Evolutionary conservation across 1,140 invertebrate genomes (phyloP).

Genomic region (Phymorhynchus buccinoides): DNA sequence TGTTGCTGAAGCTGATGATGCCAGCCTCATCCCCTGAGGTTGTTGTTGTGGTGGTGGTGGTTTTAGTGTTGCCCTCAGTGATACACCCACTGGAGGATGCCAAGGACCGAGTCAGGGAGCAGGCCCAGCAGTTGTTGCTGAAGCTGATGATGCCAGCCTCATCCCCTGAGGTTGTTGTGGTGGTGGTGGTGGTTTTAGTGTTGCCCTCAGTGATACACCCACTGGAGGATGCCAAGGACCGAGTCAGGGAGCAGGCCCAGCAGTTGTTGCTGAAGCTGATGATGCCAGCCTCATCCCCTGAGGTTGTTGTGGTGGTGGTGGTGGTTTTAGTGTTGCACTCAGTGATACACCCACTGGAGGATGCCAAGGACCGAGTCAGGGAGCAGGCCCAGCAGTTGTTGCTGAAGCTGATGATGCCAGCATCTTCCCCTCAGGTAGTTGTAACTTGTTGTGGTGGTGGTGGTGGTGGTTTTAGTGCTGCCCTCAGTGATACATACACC

Average conservation of each 20-base stretch:
- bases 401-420: no score
- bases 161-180: conserved; percentile 79
- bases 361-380: no score
- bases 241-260: conserved; percentile 87
- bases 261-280: conserved; percentile 85
- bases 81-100: conserved; percentile 84
- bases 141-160: conserved; percentile 87
- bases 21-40: conserved; percentile 85
- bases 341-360: no score
- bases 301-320: no score
- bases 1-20: conserved; percentile 86
- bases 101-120: conserved; percentile 82
- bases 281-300: conserved; percentile 86
- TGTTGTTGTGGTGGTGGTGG: no score
- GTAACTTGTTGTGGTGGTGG: no score
- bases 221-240: conserved; percentile 77
- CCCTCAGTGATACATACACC: no score
- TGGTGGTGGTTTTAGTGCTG: no score
- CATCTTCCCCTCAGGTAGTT: conserved; percentile 85
- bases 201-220: conserved; percentile 89
- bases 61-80: conserved; percentile 87
- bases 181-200: conserved; percentile 73
- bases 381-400: no score
- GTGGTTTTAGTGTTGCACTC: no score
- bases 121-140: conserved; percentile 84